Evolutionary conservation across 2,113 vertebrate species (phyloP).

Genomic region (Megaceryle torquata): DNA sequence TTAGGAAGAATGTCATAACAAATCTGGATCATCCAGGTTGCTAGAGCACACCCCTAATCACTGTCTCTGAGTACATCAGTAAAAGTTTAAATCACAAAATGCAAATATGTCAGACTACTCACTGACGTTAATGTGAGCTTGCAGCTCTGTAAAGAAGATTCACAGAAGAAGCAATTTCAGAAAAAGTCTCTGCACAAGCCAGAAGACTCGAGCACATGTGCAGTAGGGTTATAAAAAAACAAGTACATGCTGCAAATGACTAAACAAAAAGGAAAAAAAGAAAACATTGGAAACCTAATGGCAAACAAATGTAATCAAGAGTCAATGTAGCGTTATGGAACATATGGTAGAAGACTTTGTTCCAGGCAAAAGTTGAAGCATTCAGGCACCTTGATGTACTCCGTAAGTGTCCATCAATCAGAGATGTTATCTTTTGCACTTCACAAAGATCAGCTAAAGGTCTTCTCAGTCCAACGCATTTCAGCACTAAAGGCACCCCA

Average conservation of each 20-base stretch:
- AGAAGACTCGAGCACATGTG: background rate
- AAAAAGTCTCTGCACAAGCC: background rate
- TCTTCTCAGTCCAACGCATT: background rate
- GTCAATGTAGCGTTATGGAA: background rate
- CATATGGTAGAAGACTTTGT: background rate
- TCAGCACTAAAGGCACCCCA: no score
- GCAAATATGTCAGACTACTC: background rate
- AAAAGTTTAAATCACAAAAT: slow-evolving; percentile 31
- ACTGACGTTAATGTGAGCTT: background rate
- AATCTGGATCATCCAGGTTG: slow-evolving; percentile 3
- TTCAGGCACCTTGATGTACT: background rate
- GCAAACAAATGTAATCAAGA: slow-evolving; percentile 41
- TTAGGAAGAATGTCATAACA: slow-evolving; percentile 26
- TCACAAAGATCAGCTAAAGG: background rate
- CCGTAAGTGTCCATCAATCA: background rate
- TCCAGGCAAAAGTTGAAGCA: background rate
- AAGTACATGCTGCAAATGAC: background rate
- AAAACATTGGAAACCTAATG: background rate
- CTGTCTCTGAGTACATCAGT: background rate
- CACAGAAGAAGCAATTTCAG: background rate
- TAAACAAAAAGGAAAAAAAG: background rate
- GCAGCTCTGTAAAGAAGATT: slow-evolving; percentile 24
- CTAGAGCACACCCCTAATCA: background rate
- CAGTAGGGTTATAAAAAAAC: background rate
- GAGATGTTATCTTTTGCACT: background rate